Conservation (phyloP, 2,888 invertebrate species). For the Desoria tigrina region DNA sequence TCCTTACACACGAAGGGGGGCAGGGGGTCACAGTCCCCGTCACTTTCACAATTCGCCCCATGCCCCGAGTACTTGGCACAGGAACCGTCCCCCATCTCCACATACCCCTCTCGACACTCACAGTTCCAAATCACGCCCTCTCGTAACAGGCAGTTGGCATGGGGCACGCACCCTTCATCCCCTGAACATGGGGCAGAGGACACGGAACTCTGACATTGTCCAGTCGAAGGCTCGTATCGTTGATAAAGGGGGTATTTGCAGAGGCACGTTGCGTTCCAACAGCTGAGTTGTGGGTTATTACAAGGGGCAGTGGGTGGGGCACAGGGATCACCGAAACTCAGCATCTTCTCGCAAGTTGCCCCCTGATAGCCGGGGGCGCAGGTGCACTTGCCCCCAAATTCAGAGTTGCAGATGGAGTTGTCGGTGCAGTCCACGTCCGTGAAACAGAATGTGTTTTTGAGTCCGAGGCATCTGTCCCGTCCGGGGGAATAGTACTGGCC, state of each 20-base stretch:
- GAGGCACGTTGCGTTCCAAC: conserved; percentile 36
- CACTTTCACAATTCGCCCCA: conserved; percentile 28
- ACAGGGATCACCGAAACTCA: conserved; percentile 37
- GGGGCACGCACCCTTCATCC: conserved; percentile 30
- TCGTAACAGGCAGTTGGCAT: conserved; percentile 30
- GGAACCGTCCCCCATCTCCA: conserved; percentile 38
- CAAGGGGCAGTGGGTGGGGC: conserved; percentile 26
- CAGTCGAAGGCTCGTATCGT: conserved; percentile 26
- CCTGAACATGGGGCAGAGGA: conserved; percentile 40
- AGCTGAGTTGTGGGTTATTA: conserved; percentile 41
- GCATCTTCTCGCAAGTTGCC: conserved; percentile 35
- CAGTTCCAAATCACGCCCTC: conserved; percentile 30
- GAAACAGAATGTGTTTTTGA: conserved; percentile 38
- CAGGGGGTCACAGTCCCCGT: conserved; percentile 42
- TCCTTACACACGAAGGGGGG: conserved; percentile 41
- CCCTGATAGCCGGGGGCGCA: conserved; percentile 34
- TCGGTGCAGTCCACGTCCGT: conserved; percentile 43
- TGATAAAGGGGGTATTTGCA: conserved; percentile 45
- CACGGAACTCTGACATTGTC: conserved; percentile 31
- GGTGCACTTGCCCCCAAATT: conserved; percentile 33
- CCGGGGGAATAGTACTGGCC: conserved; percentile 33
- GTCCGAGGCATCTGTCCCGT: conserved; percentile 35
- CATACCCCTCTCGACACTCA: conserved; percentile 35
- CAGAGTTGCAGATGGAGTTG: conserved; percentile 33
- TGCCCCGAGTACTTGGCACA: conserved; percentile 33